Conservation (phyloP, 1,140 invertebrate species). For the Cherax quadricarinatus region DNA sequence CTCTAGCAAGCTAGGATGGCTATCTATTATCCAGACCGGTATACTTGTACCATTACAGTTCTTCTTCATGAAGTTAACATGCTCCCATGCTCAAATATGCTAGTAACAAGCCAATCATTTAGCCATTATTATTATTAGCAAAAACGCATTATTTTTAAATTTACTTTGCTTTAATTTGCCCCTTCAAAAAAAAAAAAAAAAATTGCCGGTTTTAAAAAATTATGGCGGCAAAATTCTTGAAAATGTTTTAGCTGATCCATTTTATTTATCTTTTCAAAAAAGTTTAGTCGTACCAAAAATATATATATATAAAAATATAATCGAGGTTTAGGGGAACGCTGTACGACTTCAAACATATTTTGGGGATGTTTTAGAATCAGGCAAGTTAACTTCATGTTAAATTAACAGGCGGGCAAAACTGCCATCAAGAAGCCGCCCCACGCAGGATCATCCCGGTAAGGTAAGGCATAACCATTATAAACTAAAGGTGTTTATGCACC, state of each 20-base stretch:
- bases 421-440: constrained; percentile 37
- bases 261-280: constrained; percentile 12
- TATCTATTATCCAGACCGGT: constrained; percentile 56
- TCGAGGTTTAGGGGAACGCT: background rate
- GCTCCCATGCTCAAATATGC: constrained; percentile 59
- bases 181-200: background rate
- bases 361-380: constrained; percentile 25
- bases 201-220: background rate
- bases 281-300: constrained; percentile 22
- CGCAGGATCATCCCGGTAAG: background rate
- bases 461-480: constrained; percentile 20
- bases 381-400: constrained; percentile 69
- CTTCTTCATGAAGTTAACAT: constrained; percentile 67
- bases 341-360: background rate
- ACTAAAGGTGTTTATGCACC: constrained; percentile 44
- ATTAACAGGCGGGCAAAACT: constrained; percentile 53
- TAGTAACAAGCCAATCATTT: constrained; percentile 22
- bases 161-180: background rate
- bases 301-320: background rate
- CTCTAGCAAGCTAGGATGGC: no score
- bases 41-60: background rate
- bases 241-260: background rate
- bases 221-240: background rate
- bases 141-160: background rate
- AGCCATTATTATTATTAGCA: background rate